A percentile compares a stretch with the other conserved stretches of the same genome.
phyloP scores from a whole-genome alignment of 2,113 vertebrate species.

The pig (Sus scrofa) region DNA sequence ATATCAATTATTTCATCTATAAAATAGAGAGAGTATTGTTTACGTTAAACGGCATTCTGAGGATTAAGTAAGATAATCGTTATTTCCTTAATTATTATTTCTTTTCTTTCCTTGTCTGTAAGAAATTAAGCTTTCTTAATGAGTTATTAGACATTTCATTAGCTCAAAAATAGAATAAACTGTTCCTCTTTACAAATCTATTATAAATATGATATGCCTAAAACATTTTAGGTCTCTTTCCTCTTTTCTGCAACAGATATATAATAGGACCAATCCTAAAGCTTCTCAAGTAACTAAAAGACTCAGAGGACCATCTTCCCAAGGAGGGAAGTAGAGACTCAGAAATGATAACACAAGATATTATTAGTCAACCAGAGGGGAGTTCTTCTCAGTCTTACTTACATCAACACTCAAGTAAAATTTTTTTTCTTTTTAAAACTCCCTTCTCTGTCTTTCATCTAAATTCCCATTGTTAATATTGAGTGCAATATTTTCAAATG shows the following conservation, averaged over 20 bases:
- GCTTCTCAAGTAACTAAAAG: background rate
- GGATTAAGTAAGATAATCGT: background rate
- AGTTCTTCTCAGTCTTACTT: background rate
- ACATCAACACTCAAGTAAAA: background rate
- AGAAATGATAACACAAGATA: background rate
- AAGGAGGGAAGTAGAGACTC: background rate
- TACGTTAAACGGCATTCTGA: background rate
- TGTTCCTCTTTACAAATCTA: background rate
- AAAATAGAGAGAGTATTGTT: background rate
- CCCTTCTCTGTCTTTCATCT: background rate
- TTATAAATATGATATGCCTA: background rate
- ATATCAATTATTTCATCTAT: background rate
- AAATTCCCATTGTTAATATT: background rate
- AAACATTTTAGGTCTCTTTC: background rate
- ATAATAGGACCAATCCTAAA: background rate
- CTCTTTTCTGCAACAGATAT: background rate
- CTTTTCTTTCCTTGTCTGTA: background rate
- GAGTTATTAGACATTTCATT: conserved; percentile 14
- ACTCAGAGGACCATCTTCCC: background rate
- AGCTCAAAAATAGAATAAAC: background rate
- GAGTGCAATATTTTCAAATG: background rate
- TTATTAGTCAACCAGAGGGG: background rate
- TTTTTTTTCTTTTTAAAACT: background rate
- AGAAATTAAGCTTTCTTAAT: background rate
- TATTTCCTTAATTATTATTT: background rate